Percentiles rank a stretch among this genome's conserved stretches.
These are phyloP conservation scores for Xiphophorus hellerii DNA, from an alignment of 2,113 vertebrate species.

Conservation along the genomic window DNA sequence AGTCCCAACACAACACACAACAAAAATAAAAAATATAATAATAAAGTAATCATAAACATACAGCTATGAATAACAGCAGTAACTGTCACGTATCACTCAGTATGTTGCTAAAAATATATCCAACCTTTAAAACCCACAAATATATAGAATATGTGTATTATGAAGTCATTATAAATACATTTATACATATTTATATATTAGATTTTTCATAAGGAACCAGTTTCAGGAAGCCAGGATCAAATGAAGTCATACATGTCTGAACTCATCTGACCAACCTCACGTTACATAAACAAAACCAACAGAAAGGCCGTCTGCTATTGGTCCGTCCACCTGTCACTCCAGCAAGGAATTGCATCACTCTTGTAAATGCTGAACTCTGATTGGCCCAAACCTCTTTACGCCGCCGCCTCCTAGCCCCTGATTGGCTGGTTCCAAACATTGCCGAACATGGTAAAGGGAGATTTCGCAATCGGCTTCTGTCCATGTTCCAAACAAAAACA, in stretches of 20 bases:
- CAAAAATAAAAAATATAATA: too few species aligned
- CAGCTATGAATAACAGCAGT: too few species aligned
- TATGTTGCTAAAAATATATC: too few species aligned
- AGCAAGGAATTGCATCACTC: constrained; percentile 63
- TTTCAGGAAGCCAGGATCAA: neutral
- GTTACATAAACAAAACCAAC: constrained; percentile 65
- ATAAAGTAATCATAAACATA: too few species aligned
- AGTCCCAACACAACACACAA: too few species aligned
- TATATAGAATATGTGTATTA: too few species aligned
- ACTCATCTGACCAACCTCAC: constrained; percentile 49
- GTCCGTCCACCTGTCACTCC: constrained; percentile 44
- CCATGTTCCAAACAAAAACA: constrained; percentile 82
- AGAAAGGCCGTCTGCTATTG: constrained; percentile 39
- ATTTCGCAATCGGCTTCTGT: constrained; percentile 82
- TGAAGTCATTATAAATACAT: too few species aligned
- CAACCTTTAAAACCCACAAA: too few species aligned
- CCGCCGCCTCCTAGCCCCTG: constrained; percentile 14
- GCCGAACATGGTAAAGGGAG: constrained; percentile 79
- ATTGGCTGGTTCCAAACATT: constrained; percentile 72
- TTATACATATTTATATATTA: neutral
- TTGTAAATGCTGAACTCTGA: constrained; percentile 17
- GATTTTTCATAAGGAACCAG: neutral
- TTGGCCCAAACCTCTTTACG: constrained; percentile 36
- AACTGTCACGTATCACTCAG: too few species aligned
- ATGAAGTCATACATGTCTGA: constrained; percentile 57